phyloP scores from a whole-genome alignment of 2,888 invertebrate genomes.

The Mallateleia sp. region DNA sequence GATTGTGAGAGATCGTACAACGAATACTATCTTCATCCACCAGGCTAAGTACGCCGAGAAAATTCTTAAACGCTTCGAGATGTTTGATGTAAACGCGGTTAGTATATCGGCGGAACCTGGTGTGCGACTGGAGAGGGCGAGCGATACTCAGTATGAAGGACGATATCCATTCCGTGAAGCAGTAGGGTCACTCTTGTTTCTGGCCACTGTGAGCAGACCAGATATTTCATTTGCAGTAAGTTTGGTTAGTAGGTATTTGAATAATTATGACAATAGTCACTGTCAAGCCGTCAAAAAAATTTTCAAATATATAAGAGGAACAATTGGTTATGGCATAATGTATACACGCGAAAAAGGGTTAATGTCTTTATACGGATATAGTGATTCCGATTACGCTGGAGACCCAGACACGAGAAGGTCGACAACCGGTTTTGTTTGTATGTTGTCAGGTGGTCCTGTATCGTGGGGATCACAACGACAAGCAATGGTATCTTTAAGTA shows the following conservation, averaged over 20 bases:
- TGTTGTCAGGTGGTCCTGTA: constrained; percentile 49
- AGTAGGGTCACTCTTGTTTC: constrained; percentile 67
- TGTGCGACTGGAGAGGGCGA: not conserved
- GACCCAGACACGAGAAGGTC: constrained; percentile 72
- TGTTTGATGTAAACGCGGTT: constrained; percentile 57
- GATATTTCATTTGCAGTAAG: constrained; percentile 76
- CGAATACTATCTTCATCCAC: constrained; percentile 59
- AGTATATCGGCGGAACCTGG: constrained; percentile 2
- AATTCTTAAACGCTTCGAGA: constrained; percentile 62
- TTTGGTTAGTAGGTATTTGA: constrained; percentile 51
- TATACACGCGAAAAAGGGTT: constrained; percentile 46
- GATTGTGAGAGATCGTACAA: constrained; percentile 54
- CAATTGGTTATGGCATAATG: constrained; percentile 53
- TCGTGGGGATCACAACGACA: constrained; percentile 56
- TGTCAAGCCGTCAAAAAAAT: constrained; percentile 72
- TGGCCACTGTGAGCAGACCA: constrained; percentile 60
- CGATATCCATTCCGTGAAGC: constrained; percentile 55
- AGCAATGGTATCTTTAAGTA: constrained; percentile 54
- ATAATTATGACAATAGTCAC: constrained; percentile 55
- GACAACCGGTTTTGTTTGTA: constrained; percentile 73
- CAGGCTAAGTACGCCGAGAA: constrained; percentile 68
- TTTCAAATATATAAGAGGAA: constrained; percentile 69
- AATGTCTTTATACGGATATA: constrained; percentile 47
- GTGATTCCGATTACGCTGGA: constrained; percentile 71
- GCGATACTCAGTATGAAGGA: no score